Evolutionary conservation across 1,140 invertebrate species (phyloP), one percentile per base, ranked within the genome.

Genomic region (Dreissena rostriformis): DNA sequence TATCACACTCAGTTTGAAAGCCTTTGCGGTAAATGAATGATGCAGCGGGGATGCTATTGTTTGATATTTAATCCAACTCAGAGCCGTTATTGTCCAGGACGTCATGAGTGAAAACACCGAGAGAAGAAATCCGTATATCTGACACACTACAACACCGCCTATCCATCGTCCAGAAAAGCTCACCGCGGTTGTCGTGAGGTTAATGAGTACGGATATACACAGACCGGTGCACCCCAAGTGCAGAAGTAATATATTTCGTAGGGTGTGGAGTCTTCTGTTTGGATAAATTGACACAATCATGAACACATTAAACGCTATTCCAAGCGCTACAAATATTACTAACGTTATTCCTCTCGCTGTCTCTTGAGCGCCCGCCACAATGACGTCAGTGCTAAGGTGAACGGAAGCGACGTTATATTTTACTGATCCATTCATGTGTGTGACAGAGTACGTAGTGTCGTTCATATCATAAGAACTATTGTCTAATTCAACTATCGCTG

Each of bases 51-150:
- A 88, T 0, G 90, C 90, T 65, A 92, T 92, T 12, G 91, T 91
- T 65, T 90, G 90, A 83, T 92, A 91, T 75, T 92, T 92, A 76
- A 91, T 90, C 91, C 90, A 92, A 73, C 90, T 91, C 39, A 92
- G 84, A 8, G 90, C 91, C 0, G 90, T 87, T 11, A 92, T 91
- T 0, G 90, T 92, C 90, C 90, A 91, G 14, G 88, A 87, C 29
- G 85, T 87, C 14, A 86, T 86, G 49, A 87, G 71, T 10, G 88
- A 89, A 26, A 89, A 87, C 15, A 87, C 73, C 0, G 85, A 86
- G 22, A 87, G 68, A 29, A 88, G 24, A 79, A 87, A 88, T 70
- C 87, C 89, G 66, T 88, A 90, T 10, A 87, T 84, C 55, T 90
- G 86, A 57, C 89, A 90, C 1, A 83, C 67, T 6, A 86, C 51